These are phyloP conservation scores for Cinclus mexicanus DNA, from an alignment of 2,113 vertebrate genomes.

Conservation along the genomic window DNA sequence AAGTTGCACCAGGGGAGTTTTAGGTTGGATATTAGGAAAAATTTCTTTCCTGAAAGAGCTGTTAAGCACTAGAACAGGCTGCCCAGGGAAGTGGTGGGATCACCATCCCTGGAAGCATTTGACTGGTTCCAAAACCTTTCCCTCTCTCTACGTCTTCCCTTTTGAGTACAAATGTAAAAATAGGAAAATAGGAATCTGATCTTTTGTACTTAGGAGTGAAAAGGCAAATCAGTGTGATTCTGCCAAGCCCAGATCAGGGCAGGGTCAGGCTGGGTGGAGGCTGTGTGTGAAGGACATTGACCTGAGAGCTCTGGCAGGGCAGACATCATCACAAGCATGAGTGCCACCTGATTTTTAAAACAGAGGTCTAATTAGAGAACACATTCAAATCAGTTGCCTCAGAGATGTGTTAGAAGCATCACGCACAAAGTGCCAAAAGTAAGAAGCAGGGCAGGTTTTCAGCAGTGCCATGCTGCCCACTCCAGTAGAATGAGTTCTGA, in stretches of 20 bases:
- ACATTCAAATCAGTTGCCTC: background rate
- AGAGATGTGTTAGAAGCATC: background rate
- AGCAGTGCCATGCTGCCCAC: background rate
- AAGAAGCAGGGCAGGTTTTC: background rate
- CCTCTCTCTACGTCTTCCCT: background rate
- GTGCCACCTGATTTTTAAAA: background rate
- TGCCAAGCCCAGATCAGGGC: background rate
- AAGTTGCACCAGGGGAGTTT: background rate
- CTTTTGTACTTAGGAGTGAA: background rate
- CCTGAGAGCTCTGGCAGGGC: background rate
- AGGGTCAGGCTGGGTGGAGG: background rate
- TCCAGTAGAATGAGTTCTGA: background rate
- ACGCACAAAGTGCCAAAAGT: background rate
- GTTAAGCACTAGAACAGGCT: background rate
- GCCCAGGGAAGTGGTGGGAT: background rate
- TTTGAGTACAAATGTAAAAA: background rate
- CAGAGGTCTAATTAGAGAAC: constrained; percentile 13
- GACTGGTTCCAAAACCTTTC: background rate
- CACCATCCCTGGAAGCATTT: background rate
- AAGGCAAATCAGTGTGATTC: background rate
- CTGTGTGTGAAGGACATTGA: background rate
- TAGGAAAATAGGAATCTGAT: background rate
- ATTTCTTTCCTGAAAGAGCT: background rate
- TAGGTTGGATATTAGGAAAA: background rate
- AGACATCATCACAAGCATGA: background rate